Evolutionary conservation across 2,888 invertebrate genomes (phyloP), one percentile per base, ranked within the genome.

Genomic region (Zygaena filipendulae): DNA sequence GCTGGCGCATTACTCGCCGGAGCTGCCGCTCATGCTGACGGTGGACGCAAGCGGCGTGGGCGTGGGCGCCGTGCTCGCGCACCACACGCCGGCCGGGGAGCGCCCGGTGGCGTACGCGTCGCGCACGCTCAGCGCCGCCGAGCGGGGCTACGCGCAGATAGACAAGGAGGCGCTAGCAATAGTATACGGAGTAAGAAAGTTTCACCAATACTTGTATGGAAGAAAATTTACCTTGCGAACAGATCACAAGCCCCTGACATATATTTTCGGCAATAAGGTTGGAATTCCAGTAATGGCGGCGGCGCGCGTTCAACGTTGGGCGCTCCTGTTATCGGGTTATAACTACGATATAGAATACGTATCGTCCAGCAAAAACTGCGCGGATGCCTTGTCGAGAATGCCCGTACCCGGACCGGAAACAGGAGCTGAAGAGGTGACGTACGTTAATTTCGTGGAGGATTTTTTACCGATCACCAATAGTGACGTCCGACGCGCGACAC

Each of bases 211-310:
- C n/a, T n/a, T n/a, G n/a, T n/a, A n/a, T n/a, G n/a, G n/a, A n/a
- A n/a, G n/a, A n/a, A n/a, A 29, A 11, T 35, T 40, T 20, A 11
- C 21, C n/a, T 25, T 35, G 11, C 22, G 33, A 9, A 40, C 37
- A 3, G 40, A 37, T 35, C 58, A 66, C 32, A 48, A 60, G 16
- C 39, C 32, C 7, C 11, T 32, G 13, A 8, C 22, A 3, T 11
- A 11, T 11, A 35, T 32, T 9, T 29, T 35, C 21, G 30, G 30
- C 6, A 11, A 16, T 9, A 24, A 30, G 10, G 11, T 3, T 11
- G 25, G 35, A 14, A 33, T 36, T 3, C 27, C 38, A 1, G 30
- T 30, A 1, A 40, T 40, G 19, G 36, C 53, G 13, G 47, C 58
- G 5, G n/a, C n/a, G n/a, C n/a, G n/a, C n/a, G n/a, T n/a, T n/a